phyloP scores from a whole-genome alignment of 2,113 vertebrate genomes.

The Numenius arquata region DNA sequence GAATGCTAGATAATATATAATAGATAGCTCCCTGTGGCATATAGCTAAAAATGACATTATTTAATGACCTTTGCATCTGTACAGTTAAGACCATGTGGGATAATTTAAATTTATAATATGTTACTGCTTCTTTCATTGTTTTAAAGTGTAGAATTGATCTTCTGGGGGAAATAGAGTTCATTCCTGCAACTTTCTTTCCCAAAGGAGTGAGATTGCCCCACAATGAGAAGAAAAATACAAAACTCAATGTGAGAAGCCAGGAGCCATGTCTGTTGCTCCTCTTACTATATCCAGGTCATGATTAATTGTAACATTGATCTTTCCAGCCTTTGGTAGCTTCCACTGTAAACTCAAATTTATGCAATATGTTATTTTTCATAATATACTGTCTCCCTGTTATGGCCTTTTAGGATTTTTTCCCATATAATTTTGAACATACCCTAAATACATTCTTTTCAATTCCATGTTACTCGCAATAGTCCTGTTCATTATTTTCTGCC shows the following conservation, averaged over 20 bases:
- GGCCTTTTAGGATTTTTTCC: not conserved
- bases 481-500: not conserved
- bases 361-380: not conserved
- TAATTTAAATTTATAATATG: not conserved
- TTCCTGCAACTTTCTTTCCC: not conserved
- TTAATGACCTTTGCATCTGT: not conserved
- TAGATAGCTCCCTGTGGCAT: not conserved
- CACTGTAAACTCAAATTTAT: not conserved
- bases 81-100: not conserved
- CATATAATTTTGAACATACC: not conserved
- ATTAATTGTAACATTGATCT: not conserved
- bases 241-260: not conserved
- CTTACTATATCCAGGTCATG: no score
- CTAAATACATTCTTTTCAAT: not conserved
- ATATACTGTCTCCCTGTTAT: not conserved
- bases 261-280: not conserved
- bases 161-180: not conserved
- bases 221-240: not conserved
- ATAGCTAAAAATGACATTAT: not conserved
- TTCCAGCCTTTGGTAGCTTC: not conserved
- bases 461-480: not conserved
- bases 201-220: not conserved
- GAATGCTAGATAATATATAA: not conserved
- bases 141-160: not conserved
- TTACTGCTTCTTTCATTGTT: not conserved